Evolutionary conservation across 2,888 invertebrate species (phyloP).

Genomic region (Nasonia oneida): DNA sequence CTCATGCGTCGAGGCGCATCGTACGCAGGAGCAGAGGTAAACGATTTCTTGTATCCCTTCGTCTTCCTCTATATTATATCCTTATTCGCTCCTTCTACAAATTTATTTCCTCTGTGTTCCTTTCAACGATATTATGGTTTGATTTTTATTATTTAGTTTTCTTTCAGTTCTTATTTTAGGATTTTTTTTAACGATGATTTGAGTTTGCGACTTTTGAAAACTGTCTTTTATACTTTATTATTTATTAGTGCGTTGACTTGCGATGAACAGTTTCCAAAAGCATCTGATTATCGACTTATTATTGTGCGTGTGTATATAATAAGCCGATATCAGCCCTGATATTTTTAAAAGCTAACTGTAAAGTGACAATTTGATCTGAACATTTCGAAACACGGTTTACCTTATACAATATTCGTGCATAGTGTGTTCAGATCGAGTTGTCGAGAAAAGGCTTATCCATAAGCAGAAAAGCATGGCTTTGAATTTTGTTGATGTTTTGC

Average conservation of each 20-base stretch:
- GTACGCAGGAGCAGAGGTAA: conserved; percentile 78
- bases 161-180: neutral
- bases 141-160: neutral
- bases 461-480: conserved; percentile 21
- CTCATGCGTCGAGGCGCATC: conserved; percentile 76
- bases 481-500: neutral
- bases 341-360: neutral
- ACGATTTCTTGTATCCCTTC: conserved; percentile 27
- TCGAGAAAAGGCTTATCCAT: neutral
- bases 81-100: neutral
- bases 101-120: neutral
- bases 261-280: neutral
- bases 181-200: neutral
- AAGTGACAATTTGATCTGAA: neutral
- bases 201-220: neutral
- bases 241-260: neutral
- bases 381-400: neutral
- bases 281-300: neutral
- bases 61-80: neutral
- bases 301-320: neutral
- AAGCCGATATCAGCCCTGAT: neutral
- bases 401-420: neutral
- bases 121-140: neutral
- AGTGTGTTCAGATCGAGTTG: neutral
- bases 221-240: neutral